A percentile compares a stretch with the other conserved stretches of the same genome.
Conservation (phyloP, 2,888 invertebrate species). For the Nomada flava region DNA sequence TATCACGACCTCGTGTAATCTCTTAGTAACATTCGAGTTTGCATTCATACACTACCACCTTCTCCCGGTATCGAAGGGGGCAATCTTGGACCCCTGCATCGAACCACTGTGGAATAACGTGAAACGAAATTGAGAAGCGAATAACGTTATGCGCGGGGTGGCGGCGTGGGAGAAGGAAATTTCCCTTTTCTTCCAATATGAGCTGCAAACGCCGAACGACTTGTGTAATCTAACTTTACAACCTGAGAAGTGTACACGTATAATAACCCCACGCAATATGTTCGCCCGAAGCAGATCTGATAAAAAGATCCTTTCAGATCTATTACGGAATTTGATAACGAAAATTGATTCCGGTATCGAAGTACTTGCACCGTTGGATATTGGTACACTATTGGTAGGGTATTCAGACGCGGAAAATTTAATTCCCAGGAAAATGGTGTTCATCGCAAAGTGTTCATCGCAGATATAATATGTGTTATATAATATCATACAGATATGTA, state of each 20-base stretch:
- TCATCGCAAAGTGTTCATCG: too few species aligned
- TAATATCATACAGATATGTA: background rate
- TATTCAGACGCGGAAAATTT: background rate
- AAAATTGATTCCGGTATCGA: conserved; percentile 31
- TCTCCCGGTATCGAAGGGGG: conserved; percentile 12
- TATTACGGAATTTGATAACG: conserved; percentile 38
- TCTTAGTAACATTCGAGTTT: conserved; percentile 32
- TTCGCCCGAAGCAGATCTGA: conserved; percentile 38
- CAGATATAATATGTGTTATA: too few species aligned
- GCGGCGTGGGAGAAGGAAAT: conserved; percentile 13
- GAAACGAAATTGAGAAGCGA: conserved; percentile 50
- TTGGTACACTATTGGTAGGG: background rate
- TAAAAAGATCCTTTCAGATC: conserved; percentile 40
- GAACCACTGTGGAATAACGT: conserved; percentile 49
- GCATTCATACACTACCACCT: conserved; percentile 31
- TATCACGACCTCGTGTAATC: conserved; percentile 15
- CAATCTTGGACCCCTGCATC: conserved; percentile 42
- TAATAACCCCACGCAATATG: conserved; percentile 44
- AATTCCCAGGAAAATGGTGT: background rate
- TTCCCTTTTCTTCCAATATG: conserved; percentile 36
- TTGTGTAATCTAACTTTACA: conserved; percentile 69
- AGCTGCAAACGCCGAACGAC: conserved; percentile 38
- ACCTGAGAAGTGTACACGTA: conserved; percentile 45
- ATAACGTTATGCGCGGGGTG: conserved; percentile 29
- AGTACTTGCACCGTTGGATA: background rate